Base-by-base conservation (phyloP, 30 jellyfish, hydroid and myxozoan species). In the Cassiopea andromeda region DNA sequence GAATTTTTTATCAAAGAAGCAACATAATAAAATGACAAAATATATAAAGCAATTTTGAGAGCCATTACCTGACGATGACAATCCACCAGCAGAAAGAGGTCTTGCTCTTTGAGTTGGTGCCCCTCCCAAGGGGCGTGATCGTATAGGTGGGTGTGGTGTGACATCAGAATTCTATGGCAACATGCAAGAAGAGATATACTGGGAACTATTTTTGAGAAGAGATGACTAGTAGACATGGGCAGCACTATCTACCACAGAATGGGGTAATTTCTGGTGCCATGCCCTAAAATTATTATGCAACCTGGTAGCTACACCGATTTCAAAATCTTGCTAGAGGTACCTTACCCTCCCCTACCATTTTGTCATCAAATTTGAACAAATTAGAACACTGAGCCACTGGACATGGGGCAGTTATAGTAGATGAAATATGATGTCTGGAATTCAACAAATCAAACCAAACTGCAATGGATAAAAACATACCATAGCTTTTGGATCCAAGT, bases 61-160 rank as follows among this genome's bases (percentile, higher is more conserved):
- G 38, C 38, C 38, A 50, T 16, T 73, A 85, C 87, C 93, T 61
- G 93, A 73, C 17, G 93, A 85, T 60, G 93, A 73, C 1, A 75
- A 76, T 12, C 90, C 94, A 8, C 90, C 90, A 1, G 94, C 81
- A 45, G 94, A 81, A 13, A 79, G 17, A 18, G 94, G 94, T 76
- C 94, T 67, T 73, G 89, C 59, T 71, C 88, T 82, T 14, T 83
- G 89, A 0, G 92, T 50, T 47, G 98, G 91, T 46, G 70, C 85
- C 15, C 93, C 91, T 13, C 90, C 88, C 38, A 60, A 45, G 2
- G 97, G 97, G 38, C 96, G 70, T 60, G 92, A 74, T 19, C 92
- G 94, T 59, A 92, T 48, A 13, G 98, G 98, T 5, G 98, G 98
- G 66, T 88, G 96, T 13, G 98, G 98, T 71, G 87, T 88, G 72